Evolutionary conservation across 2,113 vertebrate species (phyloP), one percentile per base, ranked within the genome.

Genomic region (Cynocephalus volans): DNA sequence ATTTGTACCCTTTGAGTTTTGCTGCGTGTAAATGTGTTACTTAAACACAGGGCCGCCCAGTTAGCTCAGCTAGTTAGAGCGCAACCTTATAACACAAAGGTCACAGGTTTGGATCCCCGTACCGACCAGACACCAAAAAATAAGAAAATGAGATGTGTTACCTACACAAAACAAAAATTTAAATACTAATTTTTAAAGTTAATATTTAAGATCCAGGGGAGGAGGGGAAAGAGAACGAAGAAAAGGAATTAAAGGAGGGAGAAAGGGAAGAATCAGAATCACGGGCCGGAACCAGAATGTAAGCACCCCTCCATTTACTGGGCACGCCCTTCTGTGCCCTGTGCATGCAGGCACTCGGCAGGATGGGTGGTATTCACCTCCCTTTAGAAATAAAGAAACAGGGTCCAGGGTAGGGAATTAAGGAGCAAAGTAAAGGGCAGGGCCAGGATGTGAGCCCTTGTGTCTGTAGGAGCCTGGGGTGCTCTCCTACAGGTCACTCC

Each of bases 301-400:
- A 60, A 36, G 93, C 21, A 41, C 9, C 45, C 58, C 1, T 1
- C 2, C 19, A 24, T 3, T 2, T 1, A 52, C 24, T 0, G 7
- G 15, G 26, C 62, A 21, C 52, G 45, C 45, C 19, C 33, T 64
- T 64, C 67, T 65, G 58, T 1, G 7, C 84, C 26, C 31, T 58
- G 73, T 3, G 10, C 14, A 15, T 2, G 1, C 0, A 0, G 50
- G 48, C 26, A 9, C 26, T 21, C 36, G 58, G 4, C 9, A 1
- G 2, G 52, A 41, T 0, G 23, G 58, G 3, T 15, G 3, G 11
- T 15, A 64, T 12, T 28, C 84, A 31, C 24, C 62, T 36, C 65
- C 72, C 75, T 24, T 41, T 8, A 41, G 82, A 86, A 64, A 23
- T 52, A 72, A 52, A 52, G 64, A 72, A 69, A 62, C 5, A 3